A percentile compares a stretch with the other conserved stretches of the same genome.
Conservation (phyloP, 2,113 vertebrate genomes). For the Arvicanthis niloticus region DNA sequence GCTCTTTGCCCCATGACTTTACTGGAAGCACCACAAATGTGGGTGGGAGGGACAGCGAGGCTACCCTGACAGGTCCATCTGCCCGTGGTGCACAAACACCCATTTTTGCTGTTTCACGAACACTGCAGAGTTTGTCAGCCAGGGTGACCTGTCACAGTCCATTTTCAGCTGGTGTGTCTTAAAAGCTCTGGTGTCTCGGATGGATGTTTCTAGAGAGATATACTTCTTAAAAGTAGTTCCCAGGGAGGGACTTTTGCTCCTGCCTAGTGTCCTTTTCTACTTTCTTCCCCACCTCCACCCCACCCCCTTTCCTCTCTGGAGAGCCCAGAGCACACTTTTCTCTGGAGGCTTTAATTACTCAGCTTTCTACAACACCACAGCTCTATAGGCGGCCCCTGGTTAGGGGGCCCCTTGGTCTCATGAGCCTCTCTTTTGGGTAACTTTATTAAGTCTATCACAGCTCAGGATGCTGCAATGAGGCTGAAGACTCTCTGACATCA, state of each 20-base stretch:
- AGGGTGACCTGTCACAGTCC: conserved; percentile 52
- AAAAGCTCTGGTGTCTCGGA: conserved; percentile 46
- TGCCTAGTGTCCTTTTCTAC: conserved; percentile 33
- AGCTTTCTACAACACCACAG: neutral
- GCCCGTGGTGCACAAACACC: conserved; percentile 32
- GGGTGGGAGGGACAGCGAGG: neutral
- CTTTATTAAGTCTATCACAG: neutral
- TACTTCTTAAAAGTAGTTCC: conserved; percentile 58
- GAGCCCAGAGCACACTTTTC: conserved; percentile 62
- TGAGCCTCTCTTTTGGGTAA: conserved; percentile 8
- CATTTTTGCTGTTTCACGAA: neutral
- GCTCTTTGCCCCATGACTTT: conserved; percentile 9
- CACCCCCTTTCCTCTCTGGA: conserved; percentile 58
- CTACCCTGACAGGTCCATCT: neutral
- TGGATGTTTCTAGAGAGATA: conserved; percentile 63
- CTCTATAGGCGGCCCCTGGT: conserved; percentile 36
- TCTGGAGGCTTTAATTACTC: conserved; percentile 63
- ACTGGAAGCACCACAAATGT: neutral
- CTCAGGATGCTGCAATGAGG: neutral
- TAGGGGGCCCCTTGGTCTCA: conserved; percentile 49
- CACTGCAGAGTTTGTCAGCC: neutral
- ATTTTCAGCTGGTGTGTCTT: conserved; percentile 52
- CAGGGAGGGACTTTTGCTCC: conserved; percentile 49
- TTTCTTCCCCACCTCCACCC: conserved; percentile 55
- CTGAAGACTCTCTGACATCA: neutral